A percentile compares a stretch with the other conserved stretches of the same genome.
Evolutionary conservation across 2,113 vertebrate species (phyloP).

Genomic region (Prionailurus viverrinus): DNA sequence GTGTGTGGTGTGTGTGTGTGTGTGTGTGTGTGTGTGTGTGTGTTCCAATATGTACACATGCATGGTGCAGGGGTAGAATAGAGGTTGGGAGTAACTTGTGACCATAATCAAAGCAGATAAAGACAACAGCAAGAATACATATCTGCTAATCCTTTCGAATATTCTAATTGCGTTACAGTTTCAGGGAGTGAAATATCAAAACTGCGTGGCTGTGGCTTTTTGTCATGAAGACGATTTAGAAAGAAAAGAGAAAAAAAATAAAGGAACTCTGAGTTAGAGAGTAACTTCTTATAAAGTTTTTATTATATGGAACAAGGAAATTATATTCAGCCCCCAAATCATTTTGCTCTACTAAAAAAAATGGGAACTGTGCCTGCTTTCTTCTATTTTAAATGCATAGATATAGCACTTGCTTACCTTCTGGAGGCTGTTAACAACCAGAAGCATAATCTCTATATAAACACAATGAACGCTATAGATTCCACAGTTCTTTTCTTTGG

Average conservation of each 20-base stretch:
- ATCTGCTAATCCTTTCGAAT: slow-evolving; percentile 32
- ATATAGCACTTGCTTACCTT: slow-evolving; percentile 66
- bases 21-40: not conserved
- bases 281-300: slow-evolving; percentile 63
- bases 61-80: not conserved
- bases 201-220: slow-evolving; percentile 11
- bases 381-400: slow-evolving; percentile 67
- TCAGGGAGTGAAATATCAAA: slow-evolving; percentile 43
- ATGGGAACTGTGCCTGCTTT: slow-evolving; percentile 13
- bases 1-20: not conserved
- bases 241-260: slow-evolving; percentile 33
- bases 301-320: slow-evolving; percentile 59
- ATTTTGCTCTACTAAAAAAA: slow-evolving; percentile 63
- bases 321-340: slow-evolving; percentile 55
- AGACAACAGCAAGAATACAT: not conserved
- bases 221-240: slow-evolving; percentile 46
- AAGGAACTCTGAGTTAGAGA: slow-evolving; percentile 46
- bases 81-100: not conserved
- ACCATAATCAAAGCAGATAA: not conserved
- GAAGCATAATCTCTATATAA: slow-evolving; percentile 67
- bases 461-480: slow-evolving; percentile 70
- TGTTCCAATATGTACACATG: not conserved
- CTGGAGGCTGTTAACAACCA: slow-evolving; percentile 67
- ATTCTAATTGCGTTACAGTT: slow-evolving; percentile 47
- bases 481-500: slow-evolving; percentile 65